These are phyloP conservation scores for Gymnocephalus cernua DNA, from an alignment of 2,113 vertebrate species.

Conservation along the genomic window DNA sequence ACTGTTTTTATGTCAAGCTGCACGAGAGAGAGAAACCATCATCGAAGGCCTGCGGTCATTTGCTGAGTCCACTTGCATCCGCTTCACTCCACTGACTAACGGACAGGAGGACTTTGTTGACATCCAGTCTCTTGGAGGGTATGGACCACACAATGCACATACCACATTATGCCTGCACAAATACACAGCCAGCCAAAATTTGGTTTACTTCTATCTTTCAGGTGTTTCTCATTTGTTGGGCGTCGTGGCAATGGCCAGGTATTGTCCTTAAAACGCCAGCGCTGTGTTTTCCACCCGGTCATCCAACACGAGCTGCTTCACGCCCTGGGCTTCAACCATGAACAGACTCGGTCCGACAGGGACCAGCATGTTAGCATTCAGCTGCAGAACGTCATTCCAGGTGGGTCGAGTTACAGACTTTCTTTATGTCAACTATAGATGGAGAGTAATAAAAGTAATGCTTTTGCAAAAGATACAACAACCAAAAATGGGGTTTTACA, in stretches of 20 bases:
- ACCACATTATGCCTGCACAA: not conserved
- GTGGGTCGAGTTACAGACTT: conserved; percentile 29
- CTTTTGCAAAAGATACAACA: not conserved
- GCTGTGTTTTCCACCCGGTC: conserved; percentile 63
- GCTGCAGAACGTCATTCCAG: conserved; percentile 64
- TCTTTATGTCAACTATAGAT: not conserved
- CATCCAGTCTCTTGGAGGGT: conserved; percentile 79
- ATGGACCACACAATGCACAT: not conserved
- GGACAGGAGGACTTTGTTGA: conserved; percentile 69
- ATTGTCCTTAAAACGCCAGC: conserved; percentile 68
- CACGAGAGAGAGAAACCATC: conserved; percentile 45
- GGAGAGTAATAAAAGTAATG: fast-evolving
- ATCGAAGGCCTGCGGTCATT: conserved; percentile 68
- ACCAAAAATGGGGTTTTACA: not conserved
- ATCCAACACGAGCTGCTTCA: conserved; percentile 84
- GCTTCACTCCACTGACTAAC: conserved; percentile 47
- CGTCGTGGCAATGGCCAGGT: conserved; percentile 58
- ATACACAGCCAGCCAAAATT: not conserved
- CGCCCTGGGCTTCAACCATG: conserved; percentile 84
- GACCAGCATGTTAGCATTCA: conserved; percentile 73
- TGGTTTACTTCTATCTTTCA: conserved; percentile 35
- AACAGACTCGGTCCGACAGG: conserved; percentile 83
- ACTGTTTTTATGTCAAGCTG: conserved; percentile 40
- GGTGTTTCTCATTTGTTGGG: conserved; percentile 81
- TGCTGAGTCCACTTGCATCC: conserved; percentile 71